Base-by-base conservation (phyloP, 2,888 invertebrate species). In the Gymnocheta viridis region DNA sequence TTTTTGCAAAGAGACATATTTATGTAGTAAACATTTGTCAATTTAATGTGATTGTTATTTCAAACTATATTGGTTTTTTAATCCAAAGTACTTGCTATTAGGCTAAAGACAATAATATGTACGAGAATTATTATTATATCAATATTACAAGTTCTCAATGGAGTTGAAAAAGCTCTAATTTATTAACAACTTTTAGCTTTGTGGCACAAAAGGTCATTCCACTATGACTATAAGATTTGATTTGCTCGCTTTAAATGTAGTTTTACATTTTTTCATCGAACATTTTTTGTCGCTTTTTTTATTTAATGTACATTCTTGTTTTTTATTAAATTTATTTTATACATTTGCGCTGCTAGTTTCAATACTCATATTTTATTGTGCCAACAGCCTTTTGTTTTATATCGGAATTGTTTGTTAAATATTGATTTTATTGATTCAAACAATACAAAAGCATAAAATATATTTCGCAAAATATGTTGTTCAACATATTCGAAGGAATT, bases 401-500 rank as follows among this genome's bases (percentile, higher is more conserved):
- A 24, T 62, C 24, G 14, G 9, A 27, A 24, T 62, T 41, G 6
- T 38, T 35, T 62, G n/a, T 41, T 24, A 14, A 24, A 24, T 51
- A 6, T 51, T 60, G 35, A 35, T 35, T 12, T 19, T 58, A 2
- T 35, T 35, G 4, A 0, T 35, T 9, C 2, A 35, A n/a, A n/a
- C n/a, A n/a, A n/a, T n/a, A 38, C 19, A 22, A 14, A 17, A 17
- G 6, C n/a, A 24, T n/a, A 22, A 69, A 69, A 51, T 69, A 69
- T 38, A 69, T 12, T 12, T 49, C 7, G 10, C 14, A 69, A 54
- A 38, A 54, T 27, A 44, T 64, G 9, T 24, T 64, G 10, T 29
- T 29, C n/a, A n/a, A n/a, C 56, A 44, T 56, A 54, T 56, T 56
- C 41, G 12, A 56, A 56, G 4, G 29, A 70, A 70, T 70, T 56